Evolutionary conservation across 2,888 invertebrate genomes (phyloP).

Genomic region (Drosophila paramelanica): DNA sequence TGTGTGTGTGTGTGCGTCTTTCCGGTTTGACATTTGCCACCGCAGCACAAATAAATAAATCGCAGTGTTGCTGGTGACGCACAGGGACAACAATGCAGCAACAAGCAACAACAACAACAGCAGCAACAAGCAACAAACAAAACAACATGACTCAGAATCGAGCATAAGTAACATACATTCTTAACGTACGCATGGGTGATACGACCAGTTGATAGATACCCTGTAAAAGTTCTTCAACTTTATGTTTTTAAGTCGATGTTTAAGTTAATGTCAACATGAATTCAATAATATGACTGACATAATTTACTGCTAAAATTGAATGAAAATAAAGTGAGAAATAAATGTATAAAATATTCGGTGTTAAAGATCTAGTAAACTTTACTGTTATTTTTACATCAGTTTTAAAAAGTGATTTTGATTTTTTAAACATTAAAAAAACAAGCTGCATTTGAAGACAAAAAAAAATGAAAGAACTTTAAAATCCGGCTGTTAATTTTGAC

Average conservation of each 20-base stretch:
- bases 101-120: conserved; percentile 1
- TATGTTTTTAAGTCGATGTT: not conserved
- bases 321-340: too few species aligned
- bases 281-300: too few species aligned
- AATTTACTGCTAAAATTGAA: not conserved
- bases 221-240: conserved; percentile 3
- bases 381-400: too few species aligned
- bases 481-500: not conserved
- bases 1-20: conserved; percentile 16
- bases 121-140: conserved; percentile 19
- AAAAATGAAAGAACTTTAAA: too few species aligned
- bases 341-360: too few species aligned
- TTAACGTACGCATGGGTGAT: not conserved
- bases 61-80: conserved; percentile 47
- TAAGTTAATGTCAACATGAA: too few species aligned
- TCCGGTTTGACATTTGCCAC: conserved; percentile 53
- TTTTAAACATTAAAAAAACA: not conserved
- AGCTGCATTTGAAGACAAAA: too few species aligned
- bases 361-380: too few species aligned
- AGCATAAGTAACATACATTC: conserved; percentile 22
- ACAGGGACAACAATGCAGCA: conserved; percentile 24
- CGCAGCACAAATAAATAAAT: conserved; percentile 58
- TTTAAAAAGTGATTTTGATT: too few species aligned
- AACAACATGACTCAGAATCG: conserved; percentile 46
- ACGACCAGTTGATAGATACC: not conserved